A percentile compares a stretch with the other conserved stretches of the same genome.
These are phyloP conservation scores for Sesamia nonagrioides DNA, from an alignment of 1,140 invertebrate genomes.

Conservation along the genomic window DNA sequence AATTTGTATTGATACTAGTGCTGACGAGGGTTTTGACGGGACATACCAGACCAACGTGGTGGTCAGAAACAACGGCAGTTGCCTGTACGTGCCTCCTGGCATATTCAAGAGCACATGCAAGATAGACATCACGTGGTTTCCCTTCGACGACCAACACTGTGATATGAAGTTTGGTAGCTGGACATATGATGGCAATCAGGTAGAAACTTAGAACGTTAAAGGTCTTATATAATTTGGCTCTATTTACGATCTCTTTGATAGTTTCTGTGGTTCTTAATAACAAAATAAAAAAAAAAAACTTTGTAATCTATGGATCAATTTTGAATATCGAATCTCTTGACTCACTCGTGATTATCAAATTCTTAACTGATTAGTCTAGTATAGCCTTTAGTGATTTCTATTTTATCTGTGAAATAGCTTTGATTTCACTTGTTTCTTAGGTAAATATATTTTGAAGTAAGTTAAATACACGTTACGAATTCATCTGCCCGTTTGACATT, in stretches of 20 bases:
- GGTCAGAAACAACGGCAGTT: constrained; percentile 97
- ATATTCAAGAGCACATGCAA: constrained; percentile 99
- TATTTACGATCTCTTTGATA: not conserved
- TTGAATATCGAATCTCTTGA: not conserved
- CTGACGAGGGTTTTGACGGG: constrained; percentile 99
- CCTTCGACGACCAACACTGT: constrained; percentile 99
- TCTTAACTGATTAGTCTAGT: not conserved
- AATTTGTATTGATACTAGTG: constrained; percentile 89
- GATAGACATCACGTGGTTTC: constrained; percentile 99
- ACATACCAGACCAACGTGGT: constrained; percentile 99
- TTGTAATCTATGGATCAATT: not conserved
- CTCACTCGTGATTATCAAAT: not conserved
- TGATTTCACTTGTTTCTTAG: constrained; percentile 8
- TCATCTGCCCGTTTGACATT: constrained; percentile 14
- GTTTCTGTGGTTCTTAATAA: constrained; percentile 6
- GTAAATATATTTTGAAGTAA: constrained; percentile 13
- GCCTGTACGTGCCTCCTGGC: constrained; percentile 98
- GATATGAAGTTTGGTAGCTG: constrained; percentile 98
- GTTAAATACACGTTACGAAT: constrained; percentile 24
- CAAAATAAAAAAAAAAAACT: not conserved
- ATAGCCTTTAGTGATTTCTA: not conserved
- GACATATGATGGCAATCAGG: constrained; percentile 97
- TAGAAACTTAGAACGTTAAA: constrained; percentile 79
- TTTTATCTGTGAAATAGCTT: not conserved
- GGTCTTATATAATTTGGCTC: not conserved